A percentile compares a stretch with the other conserved stretches of the same genome.
These are phyloP conservation scores for Lacerta agilis DNA, from an alignment of 2,797 vertebrate species.

Conservation along the genomic window DNA sequence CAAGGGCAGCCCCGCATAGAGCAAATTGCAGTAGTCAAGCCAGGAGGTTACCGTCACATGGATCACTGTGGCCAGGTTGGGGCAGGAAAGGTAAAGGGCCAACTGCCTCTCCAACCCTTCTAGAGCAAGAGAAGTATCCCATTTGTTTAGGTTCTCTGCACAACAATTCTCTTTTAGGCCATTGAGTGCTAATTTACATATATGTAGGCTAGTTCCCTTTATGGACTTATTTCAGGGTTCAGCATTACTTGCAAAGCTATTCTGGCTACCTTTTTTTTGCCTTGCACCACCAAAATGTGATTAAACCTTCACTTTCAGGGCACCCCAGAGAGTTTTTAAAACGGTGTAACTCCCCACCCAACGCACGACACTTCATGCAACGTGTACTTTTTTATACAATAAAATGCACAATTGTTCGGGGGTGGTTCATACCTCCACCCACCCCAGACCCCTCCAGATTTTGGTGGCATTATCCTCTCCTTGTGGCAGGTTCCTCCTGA, in stretches of 20 bases:
- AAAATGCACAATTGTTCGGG: neutral
- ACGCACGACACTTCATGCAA: neutral
- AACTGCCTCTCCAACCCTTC: neutral
- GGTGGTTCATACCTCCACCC: neutral
- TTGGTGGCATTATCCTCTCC: neutral
- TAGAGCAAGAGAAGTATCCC: neutral
- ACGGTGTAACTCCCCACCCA: neutral
- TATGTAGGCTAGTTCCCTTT: neutral
- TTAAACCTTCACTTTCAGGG: too few relatives aligned
- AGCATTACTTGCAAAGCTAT: neutral
- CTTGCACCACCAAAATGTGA: neutral
- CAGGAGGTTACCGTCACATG: too few relatives aligned
- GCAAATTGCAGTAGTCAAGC: too few relatives aligned
- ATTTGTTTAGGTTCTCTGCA: neutral
- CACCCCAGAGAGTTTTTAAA: too few relatives aligned
- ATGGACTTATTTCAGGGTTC: neutral
- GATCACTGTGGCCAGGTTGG: too few relatives aligned
- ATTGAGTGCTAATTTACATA: neutral
- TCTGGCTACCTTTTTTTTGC: neutral
- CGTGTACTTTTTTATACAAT: neutral
- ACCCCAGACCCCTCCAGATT: neutral
- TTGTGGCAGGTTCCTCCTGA: neutral
- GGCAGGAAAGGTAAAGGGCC: too few relatives aligned
- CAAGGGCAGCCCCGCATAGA: too few relatives aligned
- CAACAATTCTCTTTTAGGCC: neutral